Evolutionary conservation across 2,797 vertebrate genomes (phyloP), one percentile per base, ranked within the genome.

Genomic region (Gymnothorax reevesii): DNA sequence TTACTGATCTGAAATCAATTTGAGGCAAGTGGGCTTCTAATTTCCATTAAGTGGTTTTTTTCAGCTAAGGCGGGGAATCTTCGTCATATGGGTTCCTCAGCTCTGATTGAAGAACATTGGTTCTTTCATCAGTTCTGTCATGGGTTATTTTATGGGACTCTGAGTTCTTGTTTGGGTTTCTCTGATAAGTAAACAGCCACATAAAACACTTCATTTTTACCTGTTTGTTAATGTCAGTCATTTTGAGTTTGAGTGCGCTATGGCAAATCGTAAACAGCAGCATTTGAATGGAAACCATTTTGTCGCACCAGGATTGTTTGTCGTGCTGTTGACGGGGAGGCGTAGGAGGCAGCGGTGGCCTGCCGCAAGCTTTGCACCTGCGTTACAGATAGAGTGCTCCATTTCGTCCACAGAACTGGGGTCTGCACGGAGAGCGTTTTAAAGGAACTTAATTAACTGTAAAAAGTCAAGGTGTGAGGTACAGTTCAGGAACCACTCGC

Each of bases 1-100:
- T 88, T 80, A 89, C 87, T 27, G 77, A 17, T 49, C 57, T 60
- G n/a, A 82, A 91, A 91, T 91, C 90, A 85, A 89, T 89, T 86
- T 17, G 17, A 80, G 86, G 86, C 69, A 79, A 85, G 82, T 82
- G 85, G 69, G 82, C 87, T 88, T 90, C 88, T 90, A 84, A 90
- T 92, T 92, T 91, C 89, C 89, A 90, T 91, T 89, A 90, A 88
- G 88, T 84, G 87, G 71, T 73, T 27, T 90, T 89, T 89, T 86
- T 64, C 57, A 84, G 33, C 33, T 42, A 42, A 42, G 33, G 2
- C 33, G 1, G 33, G 33, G 33, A 42, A 42, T 42, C 33, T 42
- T 42, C 1, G 33, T 42, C 2, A 42, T 71, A 20, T 64, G 52
- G 66, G 52, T 75, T 59, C 87, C 62, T 22, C 75, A 0, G 49